Percentiles rank a stretch among this genome's conserved stretches.
These are phyloP conservation scores for Agrochola lota DNA, from an alignment of 2,888 invertebrate genomes.

Conservation along the genomic window DNA sequence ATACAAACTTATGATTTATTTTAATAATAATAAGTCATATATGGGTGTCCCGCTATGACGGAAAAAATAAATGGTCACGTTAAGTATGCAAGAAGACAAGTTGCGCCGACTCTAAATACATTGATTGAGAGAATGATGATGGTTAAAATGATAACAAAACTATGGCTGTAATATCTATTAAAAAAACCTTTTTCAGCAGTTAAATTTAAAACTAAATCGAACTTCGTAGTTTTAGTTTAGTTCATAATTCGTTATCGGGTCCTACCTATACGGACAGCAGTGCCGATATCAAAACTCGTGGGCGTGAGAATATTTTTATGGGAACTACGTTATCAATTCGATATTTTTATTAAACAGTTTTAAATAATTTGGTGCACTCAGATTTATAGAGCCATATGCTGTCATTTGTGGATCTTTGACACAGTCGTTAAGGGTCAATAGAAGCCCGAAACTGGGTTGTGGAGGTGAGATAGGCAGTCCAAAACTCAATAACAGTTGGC, in stretches of 20 bases:
- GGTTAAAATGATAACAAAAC: background rate
- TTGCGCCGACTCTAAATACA: background rate
- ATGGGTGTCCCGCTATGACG: too few relatives aligned
- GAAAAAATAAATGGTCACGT: too few relatives aligned
- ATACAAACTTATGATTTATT: too few relatives aligned
- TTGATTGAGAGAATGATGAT: background rate
- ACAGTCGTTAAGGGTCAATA: too few relatives aligned
- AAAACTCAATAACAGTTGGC: background rate
- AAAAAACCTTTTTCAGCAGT: background rate
- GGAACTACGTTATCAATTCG: conserved; percentile 66
- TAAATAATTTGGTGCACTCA: conserved; percentile 12
- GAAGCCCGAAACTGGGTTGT: too few relatives aligned
- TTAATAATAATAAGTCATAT: too few relatives aligned
- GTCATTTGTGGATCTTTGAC: too few relatives aligned
- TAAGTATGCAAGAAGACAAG: background rate
- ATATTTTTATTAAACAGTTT: conserved; percentile 45
- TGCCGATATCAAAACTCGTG: conserved; percentile 62
- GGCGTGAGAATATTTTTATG: conserved; percentile 76
- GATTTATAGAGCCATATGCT: background rate
- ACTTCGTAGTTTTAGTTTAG: conserved; percentile 10
- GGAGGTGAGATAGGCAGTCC: too few relatives aligned
- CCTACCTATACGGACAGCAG: conserved; percentile 52
- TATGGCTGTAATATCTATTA: background rate
- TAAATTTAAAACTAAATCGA: background rate
- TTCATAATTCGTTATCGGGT: conserved; percentile 50